Base-by-base conservation (phyloP, 2,797 vertebrate genomes). In the Mus caroli region DNA sequence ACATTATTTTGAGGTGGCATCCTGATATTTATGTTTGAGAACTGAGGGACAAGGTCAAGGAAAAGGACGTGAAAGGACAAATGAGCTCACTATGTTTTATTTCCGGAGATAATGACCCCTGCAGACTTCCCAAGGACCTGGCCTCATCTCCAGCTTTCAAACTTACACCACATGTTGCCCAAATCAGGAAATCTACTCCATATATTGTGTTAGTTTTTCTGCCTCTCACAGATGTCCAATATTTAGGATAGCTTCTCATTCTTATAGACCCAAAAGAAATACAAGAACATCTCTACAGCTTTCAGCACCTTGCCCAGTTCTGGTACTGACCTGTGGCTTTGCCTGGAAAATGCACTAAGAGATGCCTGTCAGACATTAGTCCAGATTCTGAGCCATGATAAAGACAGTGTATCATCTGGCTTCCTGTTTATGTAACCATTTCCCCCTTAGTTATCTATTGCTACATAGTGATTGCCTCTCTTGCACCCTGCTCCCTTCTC, bases 171-270 rank as follows among this genome's bases (percentile, higher is more conserved):
- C 40, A 84, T 26, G 6, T 85, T 83, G 19, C 91, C 64, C n/a
- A n/a, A 88, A 3, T 40, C 37, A 34, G 54, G 20, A 86, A 88
- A 24, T 8, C 58, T 93, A 11, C 10, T n/a, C 4, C 22, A 0
- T 2, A 24, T 43, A 34, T 15, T 0, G 26, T 34, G 5, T 93
- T 52, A 46, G 46, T 40, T 58, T 93, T 93, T 87, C 58, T 91
- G 22, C 58, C 56, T 58, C 28, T 75, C 31, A 54, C 11, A 11
- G 22, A 69, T 19, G 67, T 91, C 12, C 7, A 37, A 3, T 26
- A 93, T 95, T 76, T 64, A 62, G 20, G 20, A 88, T 10, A 71
- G 2, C 4, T 89, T 97, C 86, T 92, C 71, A 75, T 58, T 37
- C 24, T 88, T 90, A 11, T 37, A 90, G 54, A 79, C 14, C 46